Percentiles rank a stretch among this genome's conserved stretches.
Evolutionary conservation across 2,113 vertebrate genomes (phyloP).

Genomic region (Sturnus vulgaris): DNA sequence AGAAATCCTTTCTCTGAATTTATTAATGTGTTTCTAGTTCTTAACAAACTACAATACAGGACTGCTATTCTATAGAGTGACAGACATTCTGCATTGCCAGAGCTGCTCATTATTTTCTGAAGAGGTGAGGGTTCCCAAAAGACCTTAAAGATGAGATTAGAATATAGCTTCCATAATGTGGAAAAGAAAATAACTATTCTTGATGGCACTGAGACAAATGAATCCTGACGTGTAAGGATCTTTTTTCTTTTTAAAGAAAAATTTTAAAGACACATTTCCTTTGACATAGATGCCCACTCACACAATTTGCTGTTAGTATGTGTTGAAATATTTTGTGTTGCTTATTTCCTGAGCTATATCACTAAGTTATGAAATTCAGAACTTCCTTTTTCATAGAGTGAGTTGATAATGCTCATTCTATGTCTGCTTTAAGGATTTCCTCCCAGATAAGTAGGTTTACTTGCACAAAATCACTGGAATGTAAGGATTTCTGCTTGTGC

Average conservation of each 20-base stretch:
- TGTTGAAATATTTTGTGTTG: slow-evolving; percentile 37
- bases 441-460: background rate
- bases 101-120: background rate
- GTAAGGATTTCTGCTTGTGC: background rate
- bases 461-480: background rate
- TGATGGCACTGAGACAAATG: background rate
- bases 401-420: background rate
- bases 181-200: background rate
- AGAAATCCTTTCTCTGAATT: background rate
- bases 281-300: background rate
- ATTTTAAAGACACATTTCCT: background rate
- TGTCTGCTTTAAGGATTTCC: background rate
- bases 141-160: background rate
- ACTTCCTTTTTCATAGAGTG: slow-evolving; percentile 44
- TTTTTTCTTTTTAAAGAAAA: background rate
- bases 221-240: background rate
- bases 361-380: slow-evolving; percentile 46
- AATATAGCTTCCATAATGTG: background rate
- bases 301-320: background rate
- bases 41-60: background rate
- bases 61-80: background rate
- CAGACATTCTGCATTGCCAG: background rate
- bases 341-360: slow-evolving; percentile 51
- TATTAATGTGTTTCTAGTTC: background rate
- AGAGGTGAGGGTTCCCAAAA: background rate